Conservation (phyloP, 2,113 vertebrate species). For the Cinclus cinclus region DNA sequence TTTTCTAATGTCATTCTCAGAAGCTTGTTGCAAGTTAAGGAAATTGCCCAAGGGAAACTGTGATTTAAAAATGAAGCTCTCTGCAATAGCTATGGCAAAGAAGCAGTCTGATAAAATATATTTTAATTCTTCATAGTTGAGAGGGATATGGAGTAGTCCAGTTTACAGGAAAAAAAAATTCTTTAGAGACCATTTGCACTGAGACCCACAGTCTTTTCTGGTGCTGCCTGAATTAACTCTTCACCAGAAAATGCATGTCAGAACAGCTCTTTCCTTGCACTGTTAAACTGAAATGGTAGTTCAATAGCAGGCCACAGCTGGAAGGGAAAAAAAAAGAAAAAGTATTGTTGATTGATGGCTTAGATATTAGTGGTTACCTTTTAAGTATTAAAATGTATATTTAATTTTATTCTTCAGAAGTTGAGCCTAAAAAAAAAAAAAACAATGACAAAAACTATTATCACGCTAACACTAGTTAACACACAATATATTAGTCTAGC, state of each 20-base stretch:
- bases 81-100: neutral
- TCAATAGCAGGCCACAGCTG: neutral
- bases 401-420: neutral
- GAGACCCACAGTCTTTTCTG: neutral
- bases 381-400: neutral
- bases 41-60: neutral
- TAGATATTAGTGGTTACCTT: neutral
- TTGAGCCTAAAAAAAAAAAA: neutral
- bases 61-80: neutral
- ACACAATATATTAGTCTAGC: neutral
- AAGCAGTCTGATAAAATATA: neutral
- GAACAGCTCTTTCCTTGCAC: neutral
- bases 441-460: neutral
- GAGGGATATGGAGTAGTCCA: neutral
- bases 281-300: neutral
- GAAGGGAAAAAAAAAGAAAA: neutral
- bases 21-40: neutral
- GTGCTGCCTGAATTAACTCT: neutral
- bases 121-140: neutral
- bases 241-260: rapidly evolving
- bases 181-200: neutral
- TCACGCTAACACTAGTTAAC: neutral
- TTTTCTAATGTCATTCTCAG: neutral
- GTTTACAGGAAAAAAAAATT: neutral
- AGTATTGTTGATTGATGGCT: neutral